Evolutionary conservation across 2,113 vertebrate species (phyloP).

Genomic region (Ciconia boyciana): DNA sequence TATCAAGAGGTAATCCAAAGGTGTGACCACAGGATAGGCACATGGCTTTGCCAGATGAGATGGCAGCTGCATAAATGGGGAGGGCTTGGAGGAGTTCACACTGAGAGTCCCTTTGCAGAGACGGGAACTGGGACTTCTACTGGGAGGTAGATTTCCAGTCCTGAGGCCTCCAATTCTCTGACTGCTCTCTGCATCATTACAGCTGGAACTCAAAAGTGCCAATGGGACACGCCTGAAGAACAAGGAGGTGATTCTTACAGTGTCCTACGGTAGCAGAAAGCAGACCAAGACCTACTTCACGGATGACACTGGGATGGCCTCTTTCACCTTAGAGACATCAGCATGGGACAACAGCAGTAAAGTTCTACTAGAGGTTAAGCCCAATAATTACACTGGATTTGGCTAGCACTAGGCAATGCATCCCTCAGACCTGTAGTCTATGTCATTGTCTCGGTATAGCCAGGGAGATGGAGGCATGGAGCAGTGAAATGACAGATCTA

Average conservation of each 20-base stretch:
- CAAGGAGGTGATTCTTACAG: conserved; percentile 28
- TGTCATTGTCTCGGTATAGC: neutral
- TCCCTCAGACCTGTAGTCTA: neutral
- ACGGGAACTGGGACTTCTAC: neutral
- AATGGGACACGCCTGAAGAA: conserved; percentile 27
- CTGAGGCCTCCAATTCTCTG: neutral
- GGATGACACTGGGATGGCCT: conserved; percentile 2
- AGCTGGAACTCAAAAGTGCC: conserved; percentile 55
- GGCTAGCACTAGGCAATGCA: neutral
- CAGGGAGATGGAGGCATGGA: neutral
- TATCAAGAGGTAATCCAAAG: neutral
- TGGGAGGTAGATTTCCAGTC: neutral
- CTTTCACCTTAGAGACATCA: conserved; percentile 31
- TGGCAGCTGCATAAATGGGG: neutral
- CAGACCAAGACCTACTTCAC: conserved; percentile 22
- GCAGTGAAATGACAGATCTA: neutral
- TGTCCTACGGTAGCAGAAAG: neutral
- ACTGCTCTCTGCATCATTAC: neutral
- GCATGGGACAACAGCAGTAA: conserved; percentile 28
- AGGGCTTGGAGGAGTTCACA: neutral
- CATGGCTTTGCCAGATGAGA: neutral
- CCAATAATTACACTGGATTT: neutral
- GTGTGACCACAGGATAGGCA: neutral
- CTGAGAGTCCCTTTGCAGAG: neutral
- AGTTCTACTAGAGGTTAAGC: conserved; percentile 22